phyloP scores from a whole-genome alignment of 2,113 vertebrate species.

The Hypocryptadius cinnamomeus region DNA sequence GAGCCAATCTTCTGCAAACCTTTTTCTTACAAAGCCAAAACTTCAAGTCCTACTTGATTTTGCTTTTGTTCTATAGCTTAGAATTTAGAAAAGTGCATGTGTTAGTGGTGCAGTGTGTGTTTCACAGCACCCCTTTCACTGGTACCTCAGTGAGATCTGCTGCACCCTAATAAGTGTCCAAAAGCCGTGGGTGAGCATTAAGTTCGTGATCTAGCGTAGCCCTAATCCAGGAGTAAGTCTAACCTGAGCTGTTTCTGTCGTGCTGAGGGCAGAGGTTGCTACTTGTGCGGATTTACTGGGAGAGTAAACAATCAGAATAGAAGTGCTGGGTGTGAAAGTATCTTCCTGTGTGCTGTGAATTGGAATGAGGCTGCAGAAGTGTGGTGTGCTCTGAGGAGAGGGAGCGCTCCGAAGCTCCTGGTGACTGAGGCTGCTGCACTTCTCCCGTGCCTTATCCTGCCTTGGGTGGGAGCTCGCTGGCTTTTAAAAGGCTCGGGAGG shows the following conservation, averaged over 20 bases:
- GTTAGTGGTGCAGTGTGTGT: accelerated
- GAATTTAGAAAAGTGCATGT: accelerated
- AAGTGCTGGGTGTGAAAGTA: background rate
- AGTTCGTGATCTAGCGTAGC: background rate
- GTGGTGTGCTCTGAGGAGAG: background rate
- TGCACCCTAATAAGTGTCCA: accelerated
- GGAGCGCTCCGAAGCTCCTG: background rate
- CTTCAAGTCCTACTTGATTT: background rate
- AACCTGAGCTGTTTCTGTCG: background rate
- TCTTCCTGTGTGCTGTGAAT: background rate
- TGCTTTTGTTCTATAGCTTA: background rate
- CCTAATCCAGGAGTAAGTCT: background rate
- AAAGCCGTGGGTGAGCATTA: background rate
- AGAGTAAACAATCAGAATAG: background rate
- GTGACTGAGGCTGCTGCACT: accelerated
- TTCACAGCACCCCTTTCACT: background rate
- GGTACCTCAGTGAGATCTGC: accelerated
- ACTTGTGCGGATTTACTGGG: background rate
- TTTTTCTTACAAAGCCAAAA: background rate
- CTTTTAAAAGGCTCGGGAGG: background rate
- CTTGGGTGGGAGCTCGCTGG: background rate
- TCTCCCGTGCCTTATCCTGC: accelerated
- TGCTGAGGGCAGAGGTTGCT: background rate
- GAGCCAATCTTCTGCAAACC: background rate
- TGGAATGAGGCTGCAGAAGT: background rate